Percentiles rank a stretch among this genome's conserved stretches.
phyloP scores from a whole-genome alignment of 2,888 invertebrate genomes.

The Theodoxus fluviatilis region DNA sequence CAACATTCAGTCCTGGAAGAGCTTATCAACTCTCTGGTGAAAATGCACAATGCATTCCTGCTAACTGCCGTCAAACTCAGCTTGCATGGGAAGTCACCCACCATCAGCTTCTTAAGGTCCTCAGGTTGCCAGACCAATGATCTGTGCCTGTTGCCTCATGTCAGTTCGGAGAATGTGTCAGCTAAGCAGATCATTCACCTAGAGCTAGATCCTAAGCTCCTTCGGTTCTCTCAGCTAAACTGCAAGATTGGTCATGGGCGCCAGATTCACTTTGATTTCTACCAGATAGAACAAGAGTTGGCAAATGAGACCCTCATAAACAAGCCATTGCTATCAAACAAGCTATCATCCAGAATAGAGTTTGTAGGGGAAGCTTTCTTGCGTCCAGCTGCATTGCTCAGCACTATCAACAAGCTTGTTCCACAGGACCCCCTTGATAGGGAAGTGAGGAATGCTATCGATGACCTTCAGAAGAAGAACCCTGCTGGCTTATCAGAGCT shows the following conservation, averaged over 20 bases:
- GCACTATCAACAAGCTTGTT: constrained; percentile 17
- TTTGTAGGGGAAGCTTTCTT: constrained; percentile 4
- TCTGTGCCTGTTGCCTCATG: neutral
- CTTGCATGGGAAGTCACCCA: neutral
- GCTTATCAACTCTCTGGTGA: constrained; percentile 8
- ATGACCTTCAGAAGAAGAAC: neutral
- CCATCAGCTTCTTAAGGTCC: constrained; percentile 19
- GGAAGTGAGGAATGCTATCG: neutral
- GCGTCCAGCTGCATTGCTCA: neutral
- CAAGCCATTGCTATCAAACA: constrained; percentile 11
- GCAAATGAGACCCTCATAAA: constrained; percentile 6
- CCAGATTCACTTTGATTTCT: constrained; percentile 21
- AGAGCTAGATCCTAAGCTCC: neutral
- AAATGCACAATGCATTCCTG: constrained; percentile 22
- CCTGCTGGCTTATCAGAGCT: constrained; percentile 9
- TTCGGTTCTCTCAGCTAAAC: constrained; percentile 21
- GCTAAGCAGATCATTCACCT: neutral
- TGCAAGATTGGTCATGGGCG: constrained; percentile 15
- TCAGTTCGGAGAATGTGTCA: neutral
- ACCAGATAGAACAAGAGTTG: constrained; percentile 20
- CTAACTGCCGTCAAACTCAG: neutral
- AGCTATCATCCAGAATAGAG: constrained; percentile 7
- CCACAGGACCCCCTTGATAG: constrained; percentile 3
- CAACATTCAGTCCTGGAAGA: neutral
- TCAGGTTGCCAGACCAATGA: neutral